These are phyloP conservation scores for Automeris io DNA, from an alignment of 2,888 invertebrate species.

Conservation along the genomic window DNA sequence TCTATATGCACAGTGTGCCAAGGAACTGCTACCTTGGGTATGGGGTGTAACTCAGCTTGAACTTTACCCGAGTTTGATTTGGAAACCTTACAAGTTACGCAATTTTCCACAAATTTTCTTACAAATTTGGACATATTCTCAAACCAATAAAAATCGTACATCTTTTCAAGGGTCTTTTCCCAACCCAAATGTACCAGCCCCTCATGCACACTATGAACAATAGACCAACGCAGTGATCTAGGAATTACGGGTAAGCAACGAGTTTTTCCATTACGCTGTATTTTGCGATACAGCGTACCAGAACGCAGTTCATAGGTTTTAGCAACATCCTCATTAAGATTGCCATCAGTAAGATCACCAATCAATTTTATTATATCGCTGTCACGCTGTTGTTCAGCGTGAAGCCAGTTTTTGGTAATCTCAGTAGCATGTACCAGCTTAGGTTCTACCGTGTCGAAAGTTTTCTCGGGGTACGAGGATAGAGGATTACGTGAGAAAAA, in stretches of 20 bases:
- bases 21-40: slow-evolving; percentile 9
- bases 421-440: not conserved
- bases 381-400: not conserved
- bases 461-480: not conserved
- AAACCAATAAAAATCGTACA: slow-evolving; percentile 31
- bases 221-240: slow-evolving; percentile 21
- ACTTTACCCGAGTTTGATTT: slow-evolving; percentile 18
- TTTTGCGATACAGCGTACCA: not conserved
- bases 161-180: slow-evolving; percentile 23
- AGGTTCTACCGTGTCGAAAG: not conserved
- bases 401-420: not conserved
- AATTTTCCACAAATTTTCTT: slow-evolving; percentile 29
- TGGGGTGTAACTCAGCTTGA: slow-evolving; percentile 18
- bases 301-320: not conserved
- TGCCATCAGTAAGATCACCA: not conserved
- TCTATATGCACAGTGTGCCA: slow-evolving; percentile 14
- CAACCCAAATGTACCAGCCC: slow-evolving; percentile 21
- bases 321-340: not conserved
- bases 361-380: not conserved
- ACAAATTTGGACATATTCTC: slow-evolving; percentile 25
- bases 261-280: slow-evolving; percentile 10
- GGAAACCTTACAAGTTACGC: slow-evolving; percentile 24
- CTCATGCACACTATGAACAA: slow-evolving; percentile 25
- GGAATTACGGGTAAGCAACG: slow-evolving; percentile 22
- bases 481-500: not conserved